Evolutionary conservation across 1,140 invertebrate species (phyloP).

Genomic region (Papilio glaucus): DNA sequence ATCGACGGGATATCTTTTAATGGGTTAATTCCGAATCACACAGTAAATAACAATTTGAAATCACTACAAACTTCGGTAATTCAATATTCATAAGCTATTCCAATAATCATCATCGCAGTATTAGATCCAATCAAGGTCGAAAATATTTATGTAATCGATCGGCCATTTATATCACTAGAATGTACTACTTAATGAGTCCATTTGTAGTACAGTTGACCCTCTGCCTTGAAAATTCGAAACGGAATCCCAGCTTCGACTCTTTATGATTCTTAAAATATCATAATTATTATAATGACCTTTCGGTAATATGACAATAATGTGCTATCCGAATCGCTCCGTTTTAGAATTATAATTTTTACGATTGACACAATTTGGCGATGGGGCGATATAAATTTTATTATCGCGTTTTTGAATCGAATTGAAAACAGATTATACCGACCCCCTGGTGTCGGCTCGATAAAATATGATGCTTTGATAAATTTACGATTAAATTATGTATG

Average conservation of each 20-base stretch:
- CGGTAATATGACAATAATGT: slow-evolving; percentile 48
- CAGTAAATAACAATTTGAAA: slow-evolving; percentile 12
- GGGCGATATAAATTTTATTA: slow-evolving; percentile 34
- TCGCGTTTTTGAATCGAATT: slow-evolving; percentile 34
- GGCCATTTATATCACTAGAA: slow-evolving; percentile 27
- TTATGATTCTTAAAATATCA: slow-evolving; percentile 35
- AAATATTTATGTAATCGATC: slow-evolving; percentile 27
- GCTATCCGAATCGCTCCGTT: slow-evolving; percentile 33
- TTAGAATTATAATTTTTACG: slow-evolving; percentile 34
- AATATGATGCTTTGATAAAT: slow-evolving; percentile 40
- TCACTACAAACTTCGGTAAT: slow-evolving; percentile 21
- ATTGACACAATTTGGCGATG: slow-evolving; percentile 28
- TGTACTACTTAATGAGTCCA: slow-evolving; percentile 18
- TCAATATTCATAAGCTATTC: slow-evolving; percentile 32
- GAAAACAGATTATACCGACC: slow-evolving; percentile 43
- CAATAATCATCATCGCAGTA: slow-evolving; percentile 13
- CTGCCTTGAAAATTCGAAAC: slow-evolving; percentile 13
- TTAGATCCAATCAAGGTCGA: slow-evolving; percentile 33
- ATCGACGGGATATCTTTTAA: slow-evolving; percentile 25
- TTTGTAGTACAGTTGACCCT: slow-evolving; percentile 16
- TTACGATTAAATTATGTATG: slow-evolving; percentile 42
- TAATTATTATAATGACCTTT: slow-evolving; percentile 41
- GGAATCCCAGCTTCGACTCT: not conserved
- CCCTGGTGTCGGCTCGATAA: slow-evolving; percentile 40
- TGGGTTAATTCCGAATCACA: slow-evolving; percentile 29